Base-by-base conservation (phyloP, 2,113 vertebrate genomes). In the Zosterops borbonicus region DNA sequence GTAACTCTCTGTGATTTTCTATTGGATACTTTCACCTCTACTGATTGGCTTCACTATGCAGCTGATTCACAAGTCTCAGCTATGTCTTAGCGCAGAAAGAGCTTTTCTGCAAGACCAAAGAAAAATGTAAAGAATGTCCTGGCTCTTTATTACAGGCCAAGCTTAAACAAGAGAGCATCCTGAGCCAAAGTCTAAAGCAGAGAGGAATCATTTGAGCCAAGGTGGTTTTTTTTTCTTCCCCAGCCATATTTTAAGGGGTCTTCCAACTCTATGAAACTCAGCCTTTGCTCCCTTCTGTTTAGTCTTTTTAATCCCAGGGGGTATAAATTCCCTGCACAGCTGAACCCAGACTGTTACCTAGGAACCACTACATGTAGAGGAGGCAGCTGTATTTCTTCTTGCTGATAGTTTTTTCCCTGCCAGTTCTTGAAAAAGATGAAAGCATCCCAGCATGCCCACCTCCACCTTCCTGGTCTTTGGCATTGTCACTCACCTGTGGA, bases 401-500 rank as follows among this genome's bases (percentile, higher is more conserved):
- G 42, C 76, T 95, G 76, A 87, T 73, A 44, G 47, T 23, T 79
- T 69, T 64, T 94, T 64, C 23, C 31, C 41, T 93, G 79, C 27
- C 60, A 89, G 58, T 47, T 92, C 49, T 37, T 64, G 83, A 92
- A 53, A 84, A 86, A 92, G 81, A 88, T 63, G 24, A 94, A 95
- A 90, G 49, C 52, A 89, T 41, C 86, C 47, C 60, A 75, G 64
- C 60, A 64, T 71, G 35, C 53, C 62, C 67, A 84, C 65, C 39
- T 49, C 52, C 24, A 24, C 71, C 25, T 64, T 62, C 35, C 10
- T 5, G 2, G 52, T 52, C 25, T 41, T 81, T 33, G 14, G 67
- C 50, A 87, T 74, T 76, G 81, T 63, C 55, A 96, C 97, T 98
- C 47, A 98, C 98, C 98, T 98, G 96, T 77, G 64, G 97, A 95